Conservation (phyloP, 2,113 vertebrate species). For the Holacanthus passer region DNA sequence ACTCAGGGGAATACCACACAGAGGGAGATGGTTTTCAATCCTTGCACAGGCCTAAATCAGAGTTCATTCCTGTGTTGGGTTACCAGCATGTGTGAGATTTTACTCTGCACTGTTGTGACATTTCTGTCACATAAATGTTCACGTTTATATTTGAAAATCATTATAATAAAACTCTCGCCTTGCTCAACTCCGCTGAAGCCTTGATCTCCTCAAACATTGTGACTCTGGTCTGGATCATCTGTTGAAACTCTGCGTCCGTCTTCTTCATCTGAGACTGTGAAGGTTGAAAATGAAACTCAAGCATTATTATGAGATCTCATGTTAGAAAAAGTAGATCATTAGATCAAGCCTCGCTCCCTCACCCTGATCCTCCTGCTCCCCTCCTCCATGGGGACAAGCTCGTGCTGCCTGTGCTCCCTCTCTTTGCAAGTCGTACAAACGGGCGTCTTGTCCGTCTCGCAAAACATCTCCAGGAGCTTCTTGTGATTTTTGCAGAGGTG, state of each 20-base stretch:
- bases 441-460: slow-evolving; percentile 87
- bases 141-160: background rate
- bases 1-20: too few relatives aligned
- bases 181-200: slow-evolving; percentile 34
- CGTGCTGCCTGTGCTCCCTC: slow-evolving; percentile 88
- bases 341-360: slow-evolving; percentile 1
- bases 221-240: slow-evolving; percentile 48
- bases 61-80: too few relatives aligned
- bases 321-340: background rate
- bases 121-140: background rate
- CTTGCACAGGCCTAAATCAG: too few relatives aligned
- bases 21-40: too few relatives aligned
- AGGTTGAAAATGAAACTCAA: background rate
- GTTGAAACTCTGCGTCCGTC: slow-evolving; percentile 10
- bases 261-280: slow-evolving; percentile 53
- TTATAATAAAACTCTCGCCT: slow-evolving; percentile 34
- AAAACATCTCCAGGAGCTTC: slow-evolving; percentile 90
- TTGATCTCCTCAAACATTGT: slow-evolving; percentile 63
- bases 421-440: slow-evolving; percentile 90
- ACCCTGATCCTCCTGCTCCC: slow-evolving; percentile 88
- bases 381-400: slow-evolving; percentile 86
- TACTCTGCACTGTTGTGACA: too few relatives aligned
- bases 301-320: too few relatives aligned
- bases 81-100: too few relatives aligned
- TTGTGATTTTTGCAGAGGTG: slow-evolving; percentile 86